A percentile compares a stretch with the other conserved stretches of the same genome.
Evolutionary conservation across 1,140 invertebrate species (phyloP).

Genomic region (Bathynomus jamesi): DNA sequence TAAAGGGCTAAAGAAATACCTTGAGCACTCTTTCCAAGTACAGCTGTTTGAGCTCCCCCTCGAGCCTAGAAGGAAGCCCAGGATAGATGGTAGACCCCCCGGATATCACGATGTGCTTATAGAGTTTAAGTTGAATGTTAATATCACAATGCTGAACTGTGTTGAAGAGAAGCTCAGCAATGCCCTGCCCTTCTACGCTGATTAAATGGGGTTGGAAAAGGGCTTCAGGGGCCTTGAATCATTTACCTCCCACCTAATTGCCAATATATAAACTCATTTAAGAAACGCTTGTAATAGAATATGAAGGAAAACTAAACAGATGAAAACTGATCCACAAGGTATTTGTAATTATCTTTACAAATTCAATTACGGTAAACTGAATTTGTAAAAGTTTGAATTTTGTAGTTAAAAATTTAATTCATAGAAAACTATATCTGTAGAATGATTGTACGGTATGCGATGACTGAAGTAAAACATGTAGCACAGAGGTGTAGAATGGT

Average conservation of each 20-base stretch:
- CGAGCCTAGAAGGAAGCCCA: constrained; percentile 91
- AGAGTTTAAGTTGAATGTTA: constrained; percentile 92
- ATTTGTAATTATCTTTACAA: no score
- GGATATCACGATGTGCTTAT: constrained; percentile 97
- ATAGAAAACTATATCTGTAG: no score
- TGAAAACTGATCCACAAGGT: no score
- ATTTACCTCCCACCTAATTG: constrained; percentile 76
- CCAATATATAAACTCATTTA: no score
- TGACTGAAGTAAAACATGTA: no score
- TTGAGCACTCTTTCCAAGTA: constrained; percentile 93
- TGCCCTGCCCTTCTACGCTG: constrained; percentile 89
- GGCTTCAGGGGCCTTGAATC: constrained; percentile 97
- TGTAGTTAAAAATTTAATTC: no score
- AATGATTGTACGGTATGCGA: no score
- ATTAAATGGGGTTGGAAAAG: constrained; percentile 97
- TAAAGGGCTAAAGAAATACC: constrained; percentile 43
- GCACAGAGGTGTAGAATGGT: no score
- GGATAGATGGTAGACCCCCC: constrained; percentile 99
- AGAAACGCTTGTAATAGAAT: no score
- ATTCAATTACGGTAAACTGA: no score
- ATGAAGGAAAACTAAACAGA: no score
- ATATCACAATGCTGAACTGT: constrained; percentile 92
- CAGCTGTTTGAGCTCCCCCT: constrained; percentile 96
- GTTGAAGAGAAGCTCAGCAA: constrained; percentile 95
- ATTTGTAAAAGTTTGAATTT: no score